Base-by-base conservation (phyloP, 2,888 invertebrate genomes). In the Apamea anceps region DNA sequence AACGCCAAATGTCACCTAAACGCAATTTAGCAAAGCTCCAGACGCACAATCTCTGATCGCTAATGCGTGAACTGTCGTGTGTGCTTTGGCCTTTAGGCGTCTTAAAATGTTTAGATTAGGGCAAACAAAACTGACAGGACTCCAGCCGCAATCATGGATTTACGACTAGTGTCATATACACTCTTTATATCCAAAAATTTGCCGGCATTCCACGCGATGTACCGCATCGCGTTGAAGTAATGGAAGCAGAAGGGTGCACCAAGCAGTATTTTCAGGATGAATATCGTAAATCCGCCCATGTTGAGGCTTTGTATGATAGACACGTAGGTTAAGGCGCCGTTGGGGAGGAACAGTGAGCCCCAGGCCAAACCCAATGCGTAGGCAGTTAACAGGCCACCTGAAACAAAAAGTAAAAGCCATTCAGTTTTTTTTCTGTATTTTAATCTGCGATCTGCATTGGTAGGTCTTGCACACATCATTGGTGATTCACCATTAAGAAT, bases 301-400 rank as follows among this genome's bases (percentile, higher is more conserved):
- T 96, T 90, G 21, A 96, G 77, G 72, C 95, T 95, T 80, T 96
- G 96, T 25, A 96, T 94, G 32, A 95, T 92, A 0, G 92, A 92
- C 0, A 95, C 94, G 78, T 93, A 94, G 0, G 95, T 93, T 32
- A 96, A 95, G 0, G 96, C 88, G 0, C 96, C 96, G 48, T 95
- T 94, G 0, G 95, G 86, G 0, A 96, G 88, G 78, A 95, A 94
- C 54, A 96, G 77, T 0, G 95, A 81, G 0, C 94, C 95, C 0
- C 90, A 90, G 0, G 95, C 89, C 3, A 96, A 79, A 4, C 93
- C 6, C 0, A 95, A 12, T 0, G 94, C 93, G 85, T 94, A 95
- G 0, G 80, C 72, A 0, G 93, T 84, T 21, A 94, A 0, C 0
- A 94, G 85, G 0, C 83, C 45, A 80, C 96, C 96, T 96, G 93